phyloP scores from a whole-genome alignment of 2,113 vertebrate species.

The Indicator indicator region DNA sequence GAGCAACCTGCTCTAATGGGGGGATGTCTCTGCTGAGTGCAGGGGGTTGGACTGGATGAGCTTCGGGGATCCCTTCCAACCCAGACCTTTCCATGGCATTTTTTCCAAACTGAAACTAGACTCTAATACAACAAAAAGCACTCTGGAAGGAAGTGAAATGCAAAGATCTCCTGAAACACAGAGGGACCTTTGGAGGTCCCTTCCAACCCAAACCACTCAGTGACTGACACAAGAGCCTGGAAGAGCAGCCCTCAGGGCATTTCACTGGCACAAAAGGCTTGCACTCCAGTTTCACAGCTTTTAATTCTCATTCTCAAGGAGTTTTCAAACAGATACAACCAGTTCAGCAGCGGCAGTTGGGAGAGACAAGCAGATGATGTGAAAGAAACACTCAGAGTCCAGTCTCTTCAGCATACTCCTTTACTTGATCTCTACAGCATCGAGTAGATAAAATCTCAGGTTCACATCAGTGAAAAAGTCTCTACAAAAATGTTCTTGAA shows the following conservation, averaged over 20 bases:
- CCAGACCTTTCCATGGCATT: too few relatives aligned
- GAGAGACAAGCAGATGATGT: not conserved
- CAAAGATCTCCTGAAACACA: too few relatives aligned
- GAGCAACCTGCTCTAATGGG: too few relatives aligned
- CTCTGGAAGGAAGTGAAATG: too few relatives aligned
- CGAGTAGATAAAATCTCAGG: constrained; percentile 85
- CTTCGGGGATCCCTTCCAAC: too few relatives aligned
- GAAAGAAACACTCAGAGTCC: constrained; percentile 77
- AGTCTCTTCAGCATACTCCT: constrained; percentile 82
- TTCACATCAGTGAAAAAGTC: constrained; percentile 87
- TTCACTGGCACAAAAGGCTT: not conserved
- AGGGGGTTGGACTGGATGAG: too few relatives aligned
- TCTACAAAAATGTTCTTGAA: constrained; percentile 98
- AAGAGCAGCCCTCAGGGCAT: not conserved
- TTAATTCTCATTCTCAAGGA: not conserved
- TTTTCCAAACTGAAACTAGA: too few relatives aligned
- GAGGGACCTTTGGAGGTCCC: too few relatives aligned
- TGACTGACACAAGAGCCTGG: fast-evolving
- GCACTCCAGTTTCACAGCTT: not conserved
- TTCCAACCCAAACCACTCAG: too few relatives aligned
- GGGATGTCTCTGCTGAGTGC: too few relatives aligned
- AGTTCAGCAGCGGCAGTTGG: not conserved
- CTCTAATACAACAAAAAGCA: too few relatives aligned
- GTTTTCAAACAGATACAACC: not conserved
- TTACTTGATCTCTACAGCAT: constrained; percentile 87